These are phyloP conservation scores for Sapajus apella DNA, from an alignment of 2,113 vertebrate genomes.

Conservation along the genomic window DNA sequence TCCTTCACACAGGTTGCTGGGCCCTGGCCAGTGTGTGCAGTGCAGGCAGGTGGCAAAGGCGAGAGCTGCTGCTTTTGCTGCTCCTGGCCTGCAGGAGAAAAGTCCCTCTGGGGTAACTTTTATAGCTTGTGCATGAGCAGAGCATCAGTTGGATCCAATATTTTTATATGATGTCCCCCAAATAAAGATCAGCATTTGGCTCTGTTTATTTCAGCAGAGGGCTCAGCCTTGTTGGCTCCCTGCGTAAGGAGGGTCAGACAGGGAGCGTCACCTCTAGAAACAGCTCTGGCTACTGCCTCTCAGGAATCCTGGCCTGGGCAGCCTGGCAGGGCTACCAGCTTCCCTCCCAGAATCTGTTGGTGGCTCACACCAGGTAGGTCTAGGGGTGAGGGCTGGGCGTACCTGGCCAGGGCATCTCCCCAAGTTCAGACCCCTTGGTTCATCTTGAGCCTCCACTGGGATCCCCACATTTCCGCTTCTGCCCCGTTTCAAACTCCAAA, in stretches of 20 bases:
- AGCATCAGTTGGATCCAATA: not conserved
- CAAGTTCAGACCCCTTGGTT: too few species aligned
- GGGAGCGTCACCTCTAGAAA: not conserved
- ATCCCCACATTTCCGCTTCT: not conserved
- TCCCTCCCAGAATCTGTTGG: not conserved
- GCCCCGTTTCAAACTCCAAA: not conserved
- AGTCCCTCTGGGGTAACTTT: not conserved
- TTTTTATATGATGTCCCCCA: not conserved
- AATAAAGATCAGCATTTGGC: not conserved
- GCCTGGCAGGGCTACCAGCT: rapidly evolving
- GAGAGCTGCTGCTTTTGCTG: rapidly evolving
- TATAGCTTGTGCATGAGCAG: not conserved
- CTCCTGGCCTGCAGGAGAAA: not conserved
- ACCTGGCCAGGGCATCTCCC: not conserved
- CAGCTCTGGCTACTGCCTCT: not conserved
- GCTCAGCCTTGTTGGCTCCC: not conserved
- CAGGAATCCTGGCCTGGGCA: not conserved
- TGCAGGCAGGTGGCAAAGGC: not conserved
- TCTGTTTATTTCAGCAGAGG: not conserved
- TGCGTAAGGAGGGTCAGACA: not conserved
- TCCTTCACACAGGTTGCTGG: not conserved
- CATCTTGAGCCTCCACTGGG: not conserved
- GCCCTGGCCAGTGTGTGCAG: not conserved
- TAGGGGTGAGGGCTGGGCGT: rapidly evolving
- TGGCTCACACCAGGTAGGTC: not conserved